These are phyloP conservation scores for Pterocles burchelli DNA, from an alignment of 2,113 vertebrate genomes.

Conservation along the genomic window DNA sequence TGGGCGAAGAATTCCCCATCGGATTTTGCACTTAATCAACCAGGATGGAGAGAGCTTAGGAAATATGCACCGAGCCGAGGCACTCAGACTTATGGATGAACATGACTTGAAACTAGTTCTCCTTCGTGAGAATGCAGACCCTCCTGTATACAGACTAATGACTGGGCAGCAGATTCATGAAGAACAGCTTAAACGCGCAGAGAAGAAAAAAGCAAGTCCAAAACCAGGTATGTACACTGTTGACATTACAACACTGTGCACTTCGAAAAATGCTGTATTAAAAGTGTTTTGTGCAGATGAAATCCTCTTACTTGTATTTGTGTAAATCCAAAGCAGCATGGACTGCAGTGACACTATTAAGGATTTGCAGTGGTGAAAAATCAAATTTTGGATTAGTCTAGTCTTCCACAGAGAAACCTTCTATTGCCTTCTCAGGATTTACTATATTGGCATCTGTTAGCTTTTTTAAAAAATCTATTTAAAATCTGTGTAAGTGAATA, in stretches of 20 bases:
- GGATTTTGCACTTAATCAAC: conserved; percentile 79
- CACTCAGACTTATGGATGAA: conserved; percentile 83
- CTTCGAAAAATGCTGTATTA: background rate
- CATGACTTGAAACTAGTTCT: conserved; percentile 82
- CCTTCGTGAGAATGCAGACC: conserved; percentile 70
- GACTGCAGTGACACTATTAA: background rate
- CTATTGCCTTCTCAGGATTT: conserved; percentile 15
- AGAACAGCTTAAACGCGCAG: conserved; percentile 81
- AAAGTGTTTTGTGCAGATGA: background rate
- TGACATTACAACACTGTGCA: background rate
- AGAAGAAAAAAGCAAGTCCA: conserved; percentile 74
- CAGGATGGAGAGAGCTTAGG: conserved; percentile 84
- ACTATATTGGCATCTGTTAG: background rate
- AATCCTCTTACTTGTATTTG: conserved; percentile 27
- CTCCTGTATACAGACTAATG: conserved; percentile 88
- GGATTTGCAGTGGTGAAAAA: conserved; percentile 48
- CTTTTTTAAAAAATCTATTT: background rate
- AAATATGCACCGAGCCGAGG: conserved; percentile 82
- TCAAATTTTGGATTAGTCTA: conserved; percentile 32
- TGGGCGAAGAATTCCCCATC: conserved; percentile 85
- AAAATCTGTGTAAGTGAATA: background rate
- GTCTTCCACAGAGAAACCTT: background rate
- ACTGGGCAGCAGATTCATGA: conserved; percentile 87
- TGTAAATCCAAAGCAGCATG: conserved; percentile 41
- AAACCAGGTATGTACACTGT: conserved; percentile 73